phyloP scores from a whole-genome alignment of 2,113 vertebrate species.

The Peromyscus maniculatus region DNA sequence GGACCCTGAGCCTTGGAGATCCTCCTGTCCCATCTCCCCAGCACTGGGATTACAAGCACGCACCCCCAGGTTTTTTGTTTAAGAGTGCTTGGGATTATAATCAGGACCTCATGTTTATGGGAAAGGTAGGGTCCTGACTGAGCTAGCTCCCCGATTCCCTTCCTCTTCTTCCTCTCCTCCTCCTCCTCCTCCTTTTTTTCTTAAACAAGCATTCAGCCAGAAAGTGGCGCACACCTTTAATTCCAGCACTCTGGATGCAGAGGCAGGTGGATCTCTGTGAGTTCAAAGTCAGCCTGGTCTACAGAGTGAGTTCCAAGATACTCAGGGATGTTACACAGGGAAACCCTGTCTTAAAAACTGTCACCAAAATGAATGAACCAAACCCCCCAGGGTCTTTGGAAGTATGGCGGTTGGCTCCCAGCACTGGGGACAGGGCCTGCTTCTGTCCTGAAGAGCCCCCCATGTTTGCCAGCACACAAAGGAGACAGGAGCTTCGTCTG shows the following conservation, averaged over 20 bases:
- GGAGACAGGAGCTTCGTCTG: not conserved
- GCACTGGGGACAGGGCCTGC: not conserved
- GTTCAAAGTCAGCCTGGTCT: not conserved
- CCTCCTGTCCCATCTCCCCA: not conserved
- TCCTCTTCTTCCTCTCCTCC: too few relatives aligned
- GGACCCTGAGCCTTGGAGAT: not conserved
- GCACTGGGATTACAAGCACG: not conserved
- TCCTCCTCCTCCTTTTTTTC: too few relatives aligned
- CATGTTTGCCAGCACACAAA: not conserved
- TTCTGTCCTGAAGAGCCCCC: rapidly evolving
- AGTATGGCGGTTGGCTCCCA: not conserved
- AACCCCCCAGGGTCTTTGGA: not conserved
- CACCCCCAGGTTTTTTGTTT: not conserved
- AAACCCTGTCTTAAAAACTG: not conserved
- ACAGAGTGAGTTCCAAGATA: not conserved
- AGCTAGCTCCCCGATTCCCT: too few relatives aligned
- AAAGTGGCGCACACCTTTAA: not conserved
- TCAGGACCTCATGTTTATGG: not conserved
- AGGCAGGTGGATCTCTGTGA: not conserved
- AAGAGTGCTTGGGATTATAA: not conserved
- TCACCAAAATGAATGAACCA: not conserved
- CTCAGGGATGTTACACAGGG: not conserved
- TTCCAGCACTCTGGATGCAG: not conserved
- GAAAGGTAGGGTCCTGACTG: not conserved
- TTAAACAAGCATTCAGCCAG: not conserved